Conservation (phyloP, 2,797 vertebrate genomes). For the Poecile montanus region DNA sequence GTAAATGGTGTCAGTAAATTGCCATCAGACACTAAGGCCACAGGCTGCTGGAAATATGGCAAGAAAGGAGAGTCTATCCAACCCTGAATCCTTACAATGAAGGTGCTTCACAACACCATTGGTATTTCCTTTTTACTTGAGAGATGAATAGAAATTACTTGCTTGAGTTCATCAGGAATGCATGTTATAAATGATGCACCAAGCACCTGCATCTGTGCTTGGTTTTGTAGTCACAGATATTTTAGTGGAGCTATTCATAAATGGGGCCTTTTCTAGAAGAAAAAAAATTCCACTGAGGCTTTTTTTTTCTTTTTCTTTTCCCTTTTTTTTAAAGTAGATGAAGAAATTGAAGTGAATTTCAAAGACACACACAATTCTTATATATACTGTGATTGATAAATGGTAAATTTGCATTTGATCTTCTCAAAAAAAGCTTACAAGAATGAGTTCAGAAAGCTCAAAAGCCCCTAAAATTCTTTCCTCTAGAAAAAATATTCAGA, state of each 20-base stretch:
- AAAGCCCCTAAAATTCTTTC: neutral
- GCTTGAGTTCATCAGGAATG: conserved; percentile 29
- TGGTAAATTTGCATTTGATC: conserved; percentile 8
- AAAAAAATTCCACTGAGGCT: neutral
- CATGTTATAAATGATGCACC: neutral
- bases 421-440: conserved; percentile 5
- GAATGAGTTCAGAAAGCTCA: conserved; percentile 29
- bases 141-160: conserved; percentile 17
- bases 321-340: neutral
- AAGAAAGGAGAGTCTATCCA: neutral
- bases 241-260: neutral
- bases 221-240: neutral
- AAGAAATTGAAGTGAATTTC: conserved; percentile 30
- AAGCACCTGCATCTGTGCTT: conserved; percentile 1
- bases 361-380: neutral
- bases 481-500: conserved; percentile 4
- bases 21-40: neutral
- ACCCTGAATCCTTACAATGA: neutral
- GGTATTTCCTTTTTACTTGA: conserved; percentile 23
- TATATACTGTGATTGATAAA: neutral
- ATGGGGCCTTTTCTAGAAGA: neutral
- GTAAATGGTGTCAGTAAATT: neutral
- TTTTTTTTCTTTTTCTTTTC: too few species aligned
- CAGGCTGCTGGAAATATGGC: neutral
- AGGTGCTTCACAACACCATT: neutral